Evolutionary conservation across 2,113 vertebrate species (phyloP), one percentile per base, ranked within the genome.

Genomic region (Baryphthengus martii): DNA sequence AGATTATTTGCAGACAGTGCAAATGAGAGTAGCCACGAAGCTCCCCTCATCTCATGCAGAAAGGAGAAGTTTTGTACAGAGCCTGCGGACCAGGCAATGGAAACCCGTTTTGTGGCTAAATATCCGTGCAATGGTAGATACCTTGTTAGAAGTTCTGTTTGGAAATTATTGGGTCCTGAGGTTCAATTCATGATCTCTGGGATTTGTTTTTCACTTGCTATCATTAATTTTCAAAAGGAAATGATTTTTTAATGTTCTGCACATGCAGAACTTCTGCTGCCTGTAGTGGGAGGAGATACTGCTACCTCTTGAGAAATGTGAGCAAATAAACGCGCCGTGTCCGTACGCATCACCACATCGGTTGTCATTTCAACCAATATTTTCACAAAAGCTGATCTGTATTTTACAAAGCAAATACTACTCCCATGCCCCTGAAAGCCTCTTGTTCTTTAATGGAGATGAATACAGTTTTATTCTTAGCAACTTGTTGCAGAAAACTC

Each of bases 381-480:
- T 79, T 85, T 73, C 58, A 85, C 31, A 79, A 68, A 93, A 66
- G 42, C 63, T 90, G 67, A 65, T 77, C 89, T 65, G 33, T 81
- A 52, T 56, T 83, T 61, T 58, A 66, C 56, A 58, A 78, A 95
- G 53, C 53, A 89, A 93, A 68, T 82, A 58, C 39, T 76, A 19
- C 35, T 89, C 24, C 49, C 65, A 68, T 92, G 86, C 52, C 70
- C 45, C 62, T 6, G 7, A 75, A 93, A 95, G 42, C 23, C 62
- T 91, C 74, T 42, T 85, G 74, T 82, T 77, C 73, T 85, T 85
- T 94, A 85, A 61, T 70, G 49, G 87, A 88, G 82, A 76, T 61
- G 15, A 94, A 61, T 76, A 76, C 25, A 49, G 23, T 76, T 94
- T 88, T 92, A 95, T 90, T 96, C 83, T 86, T 84, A 85, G 72